Evolutionary conservation across 1,140 invertebrate genomes (phyloP).

Genomic region (Reticulitermes speratus): DNA sequence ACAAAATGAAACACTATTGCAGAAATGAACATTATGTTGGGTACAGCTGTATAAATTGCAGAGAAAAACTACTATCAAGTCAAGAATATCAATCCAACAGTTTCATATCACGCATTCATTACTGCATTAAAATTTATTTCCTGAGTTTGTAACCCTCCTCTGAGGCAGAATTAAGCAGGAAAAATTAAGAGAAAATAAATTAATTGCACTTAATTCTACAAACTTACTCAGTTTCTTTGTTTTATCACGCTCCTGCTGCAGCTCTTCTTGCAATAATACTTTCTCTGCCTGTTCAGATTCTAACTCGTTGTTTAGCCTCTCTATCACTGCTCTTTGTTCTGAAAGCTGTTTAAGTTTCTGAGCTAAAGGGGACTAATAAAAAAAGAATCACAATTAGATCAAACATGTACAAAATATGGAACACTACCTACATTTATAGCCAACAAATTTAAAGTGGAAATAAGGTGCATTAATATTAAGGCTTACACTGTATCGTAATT

Average conservation of each 20-base stretch:
- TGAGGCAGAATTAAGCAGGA: too few species aligned
- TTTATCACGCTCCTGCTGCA: not conserved
- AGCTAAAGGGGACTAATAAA: not conserved
- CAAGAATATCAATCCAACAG: too few species aligned
- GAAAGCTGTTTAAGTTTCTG: not conserved
- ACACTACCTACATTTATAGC: not conserved
- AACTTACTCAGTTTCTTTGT: slow-evolving; percentile 5
- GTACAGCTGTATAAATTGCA: too few species aligned
- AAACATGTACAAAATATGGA: too few species aligned
- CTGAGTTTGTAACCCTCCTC: too few species aligned
- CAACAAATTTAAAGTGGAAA: not conserved
- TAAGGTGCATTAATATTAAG: not conserved
- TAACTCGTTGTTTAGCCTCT: not conserved
- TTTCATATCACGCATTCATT: too few species aligned
- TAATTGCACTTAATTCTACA: not conserved
- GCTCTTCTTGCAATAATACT: not conserved
- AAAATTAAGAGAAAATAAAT: too few species aligned
- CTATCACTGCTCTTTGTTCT: not conserved
- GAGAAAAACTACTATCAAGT: too few species aligned
- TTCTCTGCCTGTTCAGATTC: not conserved
- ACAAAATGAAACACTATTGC: too few species aligned
- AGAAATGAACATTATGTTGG: too few species aligned
- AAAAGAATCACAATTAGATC: not conserved
- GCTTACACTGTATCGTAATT: not conserved
- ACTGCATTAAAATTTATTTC: too few species aligned